Evolutionary conservation across 2,797 vertebrate genomes (phyloP).

Genomic region (Euthynnus affinis): DNA sequence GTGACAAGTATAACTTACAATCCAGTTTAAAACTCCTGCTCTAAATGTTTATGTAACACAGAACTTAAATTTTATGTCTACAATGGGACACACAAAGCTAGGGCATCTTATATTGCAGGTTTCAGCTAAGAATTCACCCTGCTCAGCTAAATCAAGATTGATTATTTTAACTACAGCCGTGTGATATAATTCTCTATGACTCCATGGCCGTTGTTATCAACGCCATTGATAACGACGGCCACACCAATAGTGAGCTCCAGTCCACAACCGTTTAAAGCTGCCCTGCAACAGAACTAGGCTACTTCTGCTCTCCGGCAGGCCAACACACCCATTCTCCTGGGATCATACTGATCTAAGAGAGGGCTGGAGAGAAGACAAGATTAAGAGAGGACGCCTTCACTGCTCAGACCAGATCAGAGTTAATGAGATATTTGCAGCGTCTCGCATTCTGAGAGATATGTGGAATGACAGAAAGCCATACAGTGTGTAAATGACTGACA

Average conservation of each 20-base stretch:
- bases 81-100: not conserved
- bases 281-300: slow-evolving; percentile 77
- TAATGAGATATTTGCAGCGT: slow-evolving; percentile 78
- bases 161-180: slow-evolving; percentile 16
- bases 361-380: slow-evolving; percentile 80
- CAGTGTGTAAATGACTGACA: slow-evolving; percentile 28
- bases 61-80: not conserved
- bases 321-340: slow-evolving; percentile 86
- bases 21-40: not conserved
- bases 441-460: slow-evolving; percentile 64
- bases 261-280: slow-evolving; percentile 69
- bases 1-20: not conserved
- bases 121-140: slow-evolving; percentile 6
- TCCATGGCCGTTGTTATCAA: not conserved
- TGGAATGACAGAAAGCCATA: slow-evolving; percentile 43
- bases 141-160: slow-evolving; percentile 21
- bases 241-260: slow-evolving; percentile 43
- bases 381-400: slow-evolving; percentile 79
- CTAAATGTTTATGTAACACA: not conserved
- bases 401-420: slow-evolving; percentile 66
- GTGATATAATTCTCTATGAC: slow-evolving; percentile 15
- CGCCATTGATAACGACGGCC: slow-evolving; percentile 43
- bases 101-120: slow-evolving; percentile 9
- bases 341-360: slow-evolving; percentile 80
- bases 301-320: slow-evolving; percentile 77